Evolutionary conservation across 2,888 invertebrate genomes (phyloP).

Genomic region (Rhingia rostrata): DNA sequence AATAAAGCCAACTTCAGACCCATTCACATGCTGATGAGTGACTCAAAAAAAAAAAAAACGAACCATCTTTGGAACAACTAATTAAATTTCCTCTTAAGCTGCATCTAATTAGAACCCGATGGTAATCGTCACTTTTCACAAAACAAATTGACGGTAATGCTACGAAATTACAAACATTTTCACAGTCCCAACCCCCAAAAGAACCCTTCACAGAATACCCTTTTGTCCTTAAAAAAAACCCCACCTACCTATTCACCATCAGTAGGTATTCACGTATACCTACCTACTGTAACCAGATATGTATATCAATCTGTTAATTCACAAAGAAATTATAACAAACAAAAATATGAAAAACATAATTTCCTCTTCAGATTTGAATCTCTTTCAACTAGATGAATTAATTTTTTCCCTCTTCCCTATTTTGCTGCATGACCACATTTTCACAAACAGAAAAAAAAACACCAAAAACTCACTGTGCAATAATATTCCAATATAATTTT

Average conservation of each 20-base stretch:
- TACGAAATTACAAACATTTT: no score
- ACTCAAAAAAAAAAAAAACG: no score
- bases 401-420: constrained; percentile 64
- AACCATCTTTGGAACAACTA: no score
- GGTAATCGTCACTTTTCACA: no score
- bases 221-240: no score
- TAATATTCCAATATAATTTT: constrained; percentile 67
- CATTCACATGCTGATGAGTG: no score
- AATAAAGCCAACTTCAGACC: no score
- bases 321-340: constrained; percentile 66
- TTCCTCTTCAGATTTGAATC: constrained; percentile 77
- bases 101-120: no score
- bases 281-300: neutral
- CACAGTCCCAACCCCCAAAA: neutral
- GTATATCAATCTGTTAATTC: neutral
- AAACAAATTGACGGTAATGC: no score
- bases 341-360: constrained; percentile 79
- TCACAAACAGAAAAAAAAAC: constrained; percentile 12
- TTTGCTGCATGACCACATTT: constrained; percentile 65
- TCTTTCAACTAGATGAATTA: constrained; percentile 71
- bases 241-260: neutral
- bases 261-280: neutral
- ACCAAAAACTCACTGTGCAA: constrained; percentile 53
- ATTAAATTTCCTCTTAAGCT: no score
- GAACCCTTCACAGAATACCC: no score